These are phyloP conservation scores for Omphaloscelis lunosa DNA, from an alignment of 2,888 invertebrate species.

Conservation along the genomic window DNA sequence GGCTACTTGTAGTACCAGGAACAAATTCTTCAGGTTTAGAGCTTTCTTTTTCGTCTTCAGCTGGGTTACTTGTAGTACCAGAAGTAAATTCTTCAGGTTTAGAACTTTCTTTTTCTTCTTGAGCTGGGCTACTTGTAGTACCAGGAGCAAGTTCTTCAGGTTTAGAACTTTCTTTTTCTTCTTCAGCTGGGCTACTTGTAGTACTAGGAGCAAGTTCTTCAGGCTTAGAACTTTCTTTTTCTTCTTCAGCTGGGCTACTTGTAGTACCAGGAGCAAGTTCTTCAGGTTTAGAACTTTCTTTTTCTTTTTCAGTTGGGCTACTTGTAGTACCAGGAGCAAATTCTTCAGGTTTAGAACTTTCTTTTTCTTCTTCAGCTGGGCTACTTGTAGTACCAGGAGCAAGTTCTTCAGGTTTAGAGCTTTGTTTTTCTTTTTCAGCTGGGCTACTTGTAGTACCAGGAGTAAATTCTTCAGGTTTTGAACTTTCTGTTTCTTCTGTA, in stretches of 20 bases:
- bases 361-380: too few relatives aligned
- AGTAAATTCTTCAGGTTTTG: constrained; percentile 47
- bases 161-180: constrained; percentile 38
- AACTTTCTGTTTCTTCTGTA: constrained; percentile 40
- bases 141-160: constrained; percentile 35
- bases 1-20: constrained; percentile 25
- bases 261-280: background rate
- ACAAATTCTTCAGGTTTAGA: too few relatives aligned
- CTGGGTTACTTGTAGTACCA: background rate
- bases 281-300: constrained; percentile 23
- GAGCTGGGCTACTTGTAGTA: background rate
- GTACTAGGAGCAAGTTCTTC: constrained; percentile 23
- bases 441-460: background rate
- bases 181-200: constrained; percentile 62
- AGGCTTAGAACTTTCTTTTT: constrained; percentile 43
- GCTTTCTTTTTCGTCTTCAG: too few relatives aligned
- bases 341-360: too few relatives aligned
- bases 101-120: constrained; percentile 13
- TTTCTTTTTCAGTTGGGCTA: constrained; percentile 51
- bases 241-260: constrained; percentile 49
- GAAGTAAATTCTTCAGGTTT: background rate
- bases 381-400: background rate
- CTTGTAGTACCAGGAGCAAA: background rate
- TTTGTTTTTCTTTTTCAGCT: constrained; percentile 8
- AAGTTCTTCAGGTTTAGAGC: constrained; percentile 5